Conservation (phyloP, 2,797 vertebrate species). For the Anabas testudineus region DNA sequence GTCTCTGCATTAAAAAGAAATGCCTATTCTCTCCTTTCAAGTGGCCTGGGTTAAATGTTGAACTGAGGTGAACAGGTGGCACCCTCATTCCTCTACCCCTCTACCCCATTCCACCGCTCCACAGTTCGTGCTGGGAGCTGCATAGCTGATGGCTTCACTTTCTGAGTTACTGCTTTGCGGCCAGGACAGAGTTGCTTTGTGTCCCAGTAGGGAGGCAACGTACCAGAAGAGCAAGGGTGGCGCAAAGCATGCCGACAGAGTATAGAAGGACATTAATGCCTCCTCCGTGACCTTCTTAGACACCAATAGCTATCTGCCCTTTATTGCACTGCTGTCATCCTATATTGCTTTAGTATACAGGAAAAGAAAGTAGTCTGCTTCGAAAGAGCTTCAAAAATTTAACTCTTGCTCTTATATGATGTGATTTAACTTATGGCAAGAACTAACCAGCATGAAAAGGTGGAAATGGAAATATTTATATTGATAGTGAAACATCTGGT, state of each 20-base stretch:
- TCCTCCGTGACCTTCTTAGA: constrained; percentile 70
- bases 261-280: constrained; percentile 59
- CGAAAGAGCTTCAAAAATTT: constrained; percentile 7
- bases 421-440: background rate
- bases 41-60: constrained; percentile 37
- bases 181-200: constrained; percentile 59
- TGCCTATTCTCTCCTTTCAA: constrained; percentile 31
- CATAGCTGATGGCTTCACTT: constrained; percentile 62
- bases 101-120: constrained; percentile 35
- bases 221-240: constrained; percentile 38
- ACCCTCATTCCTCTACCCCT: constrained; percentile 31
- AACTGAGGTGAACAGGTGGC: constrained; percentile 79
- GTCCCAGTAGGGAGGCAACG: constrained; percentile 61
- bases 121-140: constrained; percentile 55
- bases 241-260: constrained; percentile 56
- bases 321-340: constrained; percentile 45
- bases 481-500: too few species aligned
- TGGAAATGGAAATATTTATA: background rate
- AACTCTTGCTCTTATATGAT: background rate
- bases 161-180: constrained; percentile 56
- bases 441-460: background rate
- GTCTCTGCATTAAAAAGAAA: constrained; percentile 43
- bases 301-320: constrained; percentile 69
- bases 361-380: background rate
- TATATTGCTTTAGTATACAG: constrained; percentile 39